phyloP scores from a whole-genome alignment of 2,888 invertebrate genomes.

The Rosalia funebris region DNA sequence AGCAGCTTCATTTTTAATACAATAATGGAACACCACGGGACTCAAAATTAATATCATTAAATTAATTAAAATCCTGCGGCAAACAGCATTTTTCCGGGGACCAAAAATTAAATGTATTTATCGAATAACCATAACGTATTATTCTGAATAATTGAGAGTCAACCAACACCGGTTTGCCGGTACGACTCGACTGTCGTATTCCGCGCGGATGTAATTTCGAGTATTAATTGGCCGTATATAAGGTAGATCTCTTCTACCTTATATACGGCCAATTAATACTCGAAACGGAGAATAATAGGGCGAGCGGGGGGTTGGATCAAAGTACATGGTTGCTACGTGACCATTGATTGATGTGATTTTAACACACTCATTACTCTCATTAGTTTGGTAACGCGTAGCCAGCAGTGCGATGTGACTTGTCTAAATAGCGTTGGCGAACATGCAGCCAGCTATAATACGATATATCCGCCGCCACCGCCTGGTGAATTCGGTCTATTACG shows the following conservation, averaged over 20 bases:
- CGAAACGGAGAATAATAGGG: slow-evolving; percentile 36
- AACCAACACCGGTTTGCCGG: slow-evolving; percentile 7
- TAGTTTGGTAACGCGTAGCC: slow-evolving; percentile 51
- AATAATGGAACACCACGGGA: too few relatives aligned
- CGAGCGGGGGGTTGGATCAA: slow-evolving; percentile 49
- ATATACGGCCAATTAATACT: slow-evolving; percentile 36
- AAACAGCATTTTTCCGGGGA: neutral
- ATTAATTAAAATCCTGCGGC: slow-evolving; percentile 1
- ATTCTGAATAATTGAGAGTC: slow-evolving; percentile 4
- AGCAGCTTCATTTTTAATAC: too few relatives aligned
- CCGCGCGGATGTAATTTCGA: slow-evolving; percentile 1
- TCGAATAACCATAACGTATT: slow-evolving; percentile 10
- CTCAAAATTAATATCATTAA: neutral
- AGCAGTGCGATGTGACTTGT: slow-evolving; percentile 38
- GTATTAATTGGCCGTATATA: slow-evolving; percentile 37
- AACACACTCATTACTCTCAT: slow-evolving; percentile 62
- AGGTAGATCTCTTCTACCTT: slow-evolving; percentile 27
- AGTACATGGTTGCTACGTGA: slow-evolving; percentile 60
- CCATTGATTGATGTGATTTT: slow-evolving; percentile 63
- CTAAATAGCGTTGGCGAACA: slow-evolving; percentile 49
- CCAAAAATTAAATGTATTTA: slow-evolving; percentile 2
- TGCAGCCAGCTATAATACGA: slow-evolving; percentile 52
- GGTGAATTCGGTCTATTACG: too few relatives aligned
- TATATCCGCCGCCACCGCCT: too few relatives aligned
- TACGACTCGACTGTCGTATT: slow-evolving; percentile 6